A percentile compares a stretch with the other conserved stretches of the same genome.
phyloP scores from a whole-genome alignment of 2,797 vertebrate species.

The Gymnothorax reevesii region DNA sequence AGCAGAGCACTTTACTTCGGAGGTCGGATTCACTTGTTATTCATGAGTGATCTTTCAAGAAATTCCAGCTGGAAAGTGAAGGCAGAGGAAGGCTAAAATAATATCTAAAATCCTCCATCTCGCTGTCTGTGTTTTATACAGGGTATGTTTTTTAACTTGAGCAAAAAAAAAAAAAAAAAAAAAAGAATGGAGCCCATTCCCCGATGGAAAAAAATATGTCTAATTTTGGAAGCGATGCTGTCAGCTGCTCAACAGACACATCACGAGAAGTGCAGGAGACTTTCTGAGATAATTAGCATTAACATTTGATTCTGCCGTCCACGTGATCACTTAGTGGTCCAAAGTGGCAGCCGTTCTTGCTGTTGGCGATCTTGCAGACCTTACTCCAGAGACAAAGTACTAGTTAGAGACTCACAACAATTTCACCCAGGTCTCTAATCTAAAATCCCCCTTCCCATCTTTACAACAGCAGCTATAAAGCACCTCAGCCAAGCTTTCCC shows the following conservation, averaged over 20 bases:
- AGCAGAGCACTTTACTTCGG: slow-evolving; percentile 48
- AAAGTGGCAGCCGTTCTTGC: slow-evolving; percentile 5
- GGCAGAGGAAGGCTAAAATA: slow-evolving; percentile 18
- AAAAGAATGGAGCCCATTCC: slow-evolving; percentile 27
- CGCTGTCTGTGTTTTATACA: slow-evolving; percentile 39
- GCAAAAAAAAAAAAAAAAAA: slow-evolving; percentile 27
- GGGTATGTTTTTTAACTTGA: slow-evolving; percentile 37
- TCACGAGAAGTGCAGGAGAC: slow-evolving; percentile 15
- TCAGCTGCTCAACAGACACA: slow-evolving; percentile 37
- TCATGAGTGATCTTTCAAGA: slow-evolving; percentile 54
- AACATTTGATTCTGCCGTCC: slow-evolving; percentile 8
- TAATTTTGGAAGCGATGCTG: slow-evolving; percentile 40
- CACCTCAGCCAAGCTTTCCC: neutral
- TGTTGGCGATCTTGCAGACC: neutral
- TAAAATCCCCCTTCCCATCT: neutral
- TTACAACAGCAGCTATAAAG: neutral
- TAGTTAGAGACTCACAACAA: neutral
- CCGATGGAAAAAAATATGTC: slow-evolving; percentile 38
- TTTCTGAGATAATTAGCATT: slow-evolving; percentile 25
- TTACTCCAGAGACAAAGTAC: slow-evolving; percentile 3
- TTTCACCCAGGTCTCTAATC: neutral
- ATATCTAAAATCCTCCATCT: slow-evolving; percentile 34
- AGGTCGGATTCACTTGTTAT: slow-evolving; percentile 49
- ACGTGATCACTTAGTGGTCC: neutral
- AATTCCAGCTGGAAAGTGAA: slow-evolving; percentile 51